These are phyloP conservation scores for Syndactyla subalaris DNA, from an alignment of 2,797 vertebrate genomes.

Conservation along the genomic window DNA sequence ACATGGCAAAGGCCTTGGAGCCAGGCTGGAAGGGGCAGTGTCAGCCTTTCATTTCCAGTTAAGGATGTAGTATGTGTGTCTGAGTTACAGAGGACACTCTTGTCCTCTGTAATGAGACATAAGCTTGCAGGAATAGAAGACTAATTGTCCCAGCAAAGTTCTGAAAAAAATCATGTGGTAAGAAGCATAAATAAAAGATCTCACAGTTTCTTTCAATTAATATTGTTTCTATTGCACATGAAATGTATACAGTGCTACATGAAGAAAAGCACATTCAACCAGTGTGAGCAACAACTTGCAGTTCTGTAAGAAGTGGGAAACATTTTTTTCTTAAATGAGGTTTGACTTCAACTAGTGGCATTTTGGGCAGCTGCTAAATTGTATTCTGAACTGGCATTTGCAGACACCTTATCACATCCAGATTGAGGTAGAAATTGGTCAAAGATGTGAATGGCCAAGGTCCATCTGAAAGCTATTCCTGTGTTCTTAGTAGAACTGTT, in stretches of 20 bases:
- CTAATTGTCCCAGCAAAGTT: constrained; percentile 11
- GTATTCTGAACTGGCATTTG: constrained; percentile 6
- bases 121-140: neutral
- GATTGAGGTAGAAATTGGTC: constrained; percentile 33
- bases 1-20: neutral
- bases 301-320: constrained; percentile 2
- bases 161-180: neutral
- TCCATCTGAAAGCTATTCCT: constrained; percentile 39
- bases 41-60: neutral
- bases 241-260: constrained; percentile 42
- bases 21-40: neutral
- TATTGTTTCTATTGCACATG: constrained; percentile 6
- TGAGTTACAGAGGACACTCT: neutral
- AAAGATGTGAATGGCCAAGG: constrained; percentile 23
- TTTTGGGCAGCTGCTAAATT: constrained; percentile 12
- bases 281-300: neutral
- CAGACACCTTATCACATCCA: constrained; percentile 42
- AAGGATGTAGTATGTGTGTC: neutral
- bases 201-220: constrained; percentile 28
- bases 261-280: constrained; percentile 31
- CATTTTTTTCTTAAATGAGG: constrained; percentile 12
- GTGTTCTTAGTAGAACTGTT: neutral
- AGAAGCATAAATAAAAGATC: neutral
- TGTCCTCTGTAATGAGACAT: neutral
- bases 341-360: constrained; percentile 10